A percentile compares a stretch with the other conserved stretches of the same genome.
Evolutionary conservation across 2,797 vertebrate genomes (phyloP).

Genomic region (Sebastes trivittatus): DNA sequence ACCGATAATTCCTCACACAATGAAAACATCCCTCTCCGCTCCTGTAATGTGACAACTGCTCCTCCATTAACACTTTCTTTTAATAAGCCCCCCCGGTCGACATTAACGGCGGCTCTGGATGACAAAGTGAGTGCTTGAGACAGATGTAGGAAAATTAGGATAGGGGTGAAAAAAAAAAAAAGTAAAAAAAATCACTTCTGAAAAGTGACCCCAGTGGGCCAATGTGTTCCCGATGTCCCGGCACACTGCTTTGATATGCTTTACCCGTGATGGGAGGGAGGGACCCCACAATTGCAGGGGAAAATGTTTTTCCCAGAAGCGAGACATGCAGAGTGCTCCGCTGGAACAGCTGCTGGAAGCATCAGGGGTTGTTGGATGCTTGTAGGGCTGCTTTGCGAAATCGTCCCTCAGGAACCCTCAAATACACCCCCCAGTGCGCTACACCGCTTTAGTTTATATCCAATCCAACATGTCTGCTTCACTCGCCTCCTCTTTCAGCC

Average conservation of each 20-base stretch:
- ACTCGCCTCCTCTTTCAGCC: neutral
- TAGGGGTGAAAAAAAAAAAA: slow-evolving; percentile 3
- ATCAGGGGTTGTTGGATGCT: slow-evolving; percentile 65
- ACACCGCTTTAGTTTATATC: slow-evolving; percentile 42
- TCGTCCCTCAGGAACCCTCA: slow-evolving; percentile 50
- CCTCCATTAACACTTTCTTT: slow-evolving; percentile 57
- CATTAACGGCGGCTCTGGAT: slow-evolving; percentile 35
- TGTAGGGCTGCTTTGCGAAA: slow-evolving; percentile 36
- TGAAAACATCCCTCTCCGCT: slow-evolving; percentile 22
- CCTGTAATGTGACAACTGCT: slow-evolving; percentile 32
- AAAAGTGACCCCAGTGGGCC: slow-evolving; percentile 52
- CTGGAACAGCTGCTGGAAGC: slow-evolving; percentile 74
- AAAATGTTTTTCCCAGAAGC: slow-evolving; percentile 76
- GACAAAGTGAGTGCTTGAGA: slow-evolving; percentile 54
- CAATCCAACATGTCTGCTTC: slow-evolving; percentile 45
- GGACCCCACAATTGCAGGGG: slow-evolving; percentile 57
- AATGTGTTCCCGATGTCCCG: slow-evolving; percentile 61
- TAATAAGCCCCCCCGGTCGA: slow-evolving; percentile 47
- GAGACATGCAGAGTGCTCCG: slow-evolving; percentile 13
- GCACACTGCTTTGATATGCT: slow-evolving; percentile 59
- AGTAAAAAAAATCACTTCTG: slow-evolving; percentile 48
- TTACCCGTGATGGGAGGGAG: slow-evolving; percentile 31
- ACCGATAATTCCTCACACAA: neutral
- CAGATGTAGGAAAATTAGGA: slow-evolving; percentile 43
- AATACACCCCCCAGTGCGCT: slow-evolving; percentile 23